Evolutionary conservation across 2,797 vertebrate genomes (phyloP).

Genomic region (Mycteria americana): DNA sequence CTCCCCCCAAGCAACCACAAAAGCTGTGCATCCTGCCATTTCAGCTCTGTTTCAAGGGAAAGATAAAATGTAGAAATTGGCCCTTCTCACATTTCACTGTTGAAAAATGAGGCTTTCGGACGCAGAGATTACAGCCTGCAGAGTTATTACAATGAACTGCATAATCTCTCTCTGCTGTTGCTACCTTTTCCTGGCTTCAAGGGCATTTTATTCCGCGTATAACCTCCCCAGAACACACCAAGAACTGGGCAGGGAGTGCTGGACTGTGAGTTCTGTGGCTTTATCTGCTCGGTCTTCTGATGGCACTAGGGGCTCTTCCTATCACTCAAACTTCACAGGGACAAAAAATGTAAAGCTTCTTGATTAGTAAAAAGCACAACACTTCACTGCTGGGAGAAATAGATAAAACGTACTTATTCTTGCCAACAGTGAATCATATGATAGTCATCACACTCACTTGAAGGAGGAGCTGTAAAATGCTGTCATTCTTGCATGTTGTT

Average conservation of each 20-base stretch:
- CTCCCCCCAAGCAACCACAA: neutral
- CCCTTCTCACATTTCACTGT: constrained; percentile 6
- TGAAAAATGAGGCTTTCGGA: constrained; percentile 21
- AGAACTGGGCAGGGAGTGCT: neutral
- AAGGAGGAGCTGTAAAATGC: neutral
- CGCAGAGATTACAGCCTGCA: neutral
- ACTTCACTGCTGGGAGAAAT: neutral
- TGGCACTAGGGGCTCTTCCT: neutral
- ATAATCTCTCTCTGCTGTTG: neutral
- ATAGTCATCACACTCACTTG: neutral
- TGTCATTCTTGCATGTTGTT: constrained; percentile 27
- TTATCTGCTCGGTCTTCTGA: neutral
- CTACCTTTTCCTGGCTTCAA: neutral
- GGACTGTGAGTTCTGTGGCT: neutral
- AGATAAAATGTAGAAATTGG: neutral
- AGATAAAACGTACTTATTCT: neutral
- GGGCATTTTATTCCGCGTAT: neutral
- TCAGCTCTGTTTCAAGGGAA: constrained; percentile 9
- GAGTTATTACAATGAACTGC: neutral
- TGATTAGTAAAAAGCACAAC: constrained; percentile 1
- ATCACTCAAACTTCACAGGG: neutral
- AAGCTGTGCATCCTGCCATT: neutral
- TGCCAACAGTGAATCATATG: constrained; percentile 35
- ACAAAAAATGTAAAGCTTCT: neutral
- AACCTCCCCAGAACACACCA: neutral